Base-by-base conservation (phyloP, 2,888 invertebrate genomes). In the Limnephilus auricula region DNA sequence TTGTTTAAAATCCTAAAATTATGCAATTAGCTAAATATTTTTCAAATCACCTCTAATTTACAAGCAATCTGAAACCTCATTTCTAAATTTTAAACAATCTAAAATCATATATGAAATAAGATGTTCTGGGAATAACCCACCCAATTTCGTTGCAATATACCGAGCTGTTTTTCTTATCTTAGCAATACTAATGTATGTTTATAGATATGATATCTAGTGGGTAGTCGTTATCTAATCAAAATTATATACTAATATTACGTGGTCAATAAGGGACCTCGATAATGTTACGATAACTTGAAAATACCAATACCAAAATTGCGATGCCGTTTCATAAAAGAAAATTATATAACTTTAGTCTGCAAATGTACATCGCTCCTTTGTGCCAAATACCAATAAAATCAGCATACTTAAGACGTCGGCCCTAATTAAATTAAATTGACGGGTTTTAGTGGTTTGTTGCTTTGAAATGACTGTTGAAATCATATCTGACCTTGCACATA, bases 391-490 rank as follows among this genome's bases (percentile, higher is more conserved):
- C 65, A 65, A 65, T 65, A 65, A 65, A 6, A 65, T n/a, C 65
- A 65, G 65, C 65, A 65, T 65, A 65, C 65, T 65, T 65, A 65
- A 65, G 50, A 65, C 18, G 50, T 25, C 65, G 65, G 65, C 65
- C 65, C 65, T 65, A 65, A 65, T 65, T 65, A 65, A 65, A 65
- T 65, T 65, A 65, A 65, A 65, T 65, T 34, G 82, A 82, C 82
- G 32, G 34, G 82, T 82, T 82, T 34, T 82, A 82, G 32, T 82
- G 34, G 32, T 82, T 34, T 6, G 34, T 82, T 82, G 34, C 82
- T 25, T 82, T 37, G 82, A 82, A 82, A 82, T 82, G 25, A 34
- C 82, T 25, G 65, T 65, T 65, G 65, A 65, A 65, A 65, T 65
- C 65, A 82, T 82, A 37, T 82, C 32, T 31, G 32, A 32, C 82